These are phyloP conservation scores for Trichomycterus rosablanca DNA, from an alignment of 2,113 vertebrate genomes.

Conservation along the genomic window DNA sequence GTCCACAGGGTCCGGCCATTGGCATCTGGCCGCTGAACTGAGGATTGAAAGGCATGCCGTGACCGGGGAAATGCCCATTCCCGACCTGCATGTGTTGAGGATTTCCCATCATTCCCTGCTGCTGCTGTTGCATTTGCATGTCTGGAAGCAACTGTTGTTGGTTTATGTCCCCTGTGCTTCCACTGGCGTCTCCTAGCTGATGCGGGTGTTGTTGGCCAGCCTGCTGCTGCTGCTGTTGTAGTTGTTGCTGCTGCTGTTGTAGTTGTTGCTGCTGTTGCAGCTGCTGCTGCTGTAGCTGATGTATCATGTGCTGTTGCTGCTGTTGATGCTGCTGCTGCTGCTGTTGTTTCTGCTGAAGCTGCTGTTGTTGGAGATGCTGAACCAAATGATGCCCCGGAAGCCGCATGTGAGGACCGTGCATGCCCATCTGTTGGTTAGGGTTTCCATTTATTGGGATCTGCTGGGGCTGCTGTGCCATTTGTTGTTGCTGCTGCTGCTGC, in stretches of 20 bases:
- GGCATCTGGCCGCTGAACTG: conserved; percentile 86
- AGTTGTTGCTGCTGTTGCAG: not conserved
- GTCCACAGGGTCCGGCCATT: conserved; percentile 74
- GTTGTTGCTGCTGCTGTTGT: conserved; percentile 56
- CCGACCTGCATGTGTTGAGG: conserved; percentile 90
- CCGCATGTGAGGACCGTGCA: conserved; percentile 89
- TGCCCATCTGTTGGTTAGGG: conserved; percentile 84
- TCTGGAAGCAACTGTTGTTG: conserved; percentile 86
- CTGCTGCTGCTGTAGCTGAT: conserved; percentile 69
- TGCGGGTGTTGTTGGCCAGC: conserved; percentile 71
- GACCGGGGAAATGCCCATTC: conserved; percentile 88
- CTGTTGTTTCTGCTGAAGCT: conserved; percentile 73
- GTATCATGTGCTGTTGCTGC: conserved; percentile 59
- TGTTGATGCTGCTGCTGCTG: conserved; percentile 62
- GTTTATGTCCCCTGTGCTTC: conserved; percentile 71
- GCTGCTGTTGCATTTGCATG: conserved; percentile 84
- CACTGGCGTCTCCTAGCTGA: conserved; percentile 75
- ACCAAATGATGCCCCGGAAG: conserved; percentile 77
- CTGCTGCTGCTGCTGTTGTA: conserved; percentile 68
- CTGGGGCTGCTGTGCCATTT: conserved; percentile 72
- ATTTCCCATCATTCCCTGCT: conserved; percentile 79
- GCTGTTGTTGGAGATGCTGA: conserved; percentile 71
- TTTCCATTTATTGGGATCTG: conserved; percentile 85
- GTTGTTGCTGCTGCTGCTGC: conserved; percentile 45
- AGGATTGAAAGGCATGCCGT: conserved; percentile 79